A percentile compares a stretch with the other conserved stretches of the same genome.
Evolutionary conservation across 1,140 invertebrate species (phyloP).

Genomic region (Anastrepha ludens): DNA sequence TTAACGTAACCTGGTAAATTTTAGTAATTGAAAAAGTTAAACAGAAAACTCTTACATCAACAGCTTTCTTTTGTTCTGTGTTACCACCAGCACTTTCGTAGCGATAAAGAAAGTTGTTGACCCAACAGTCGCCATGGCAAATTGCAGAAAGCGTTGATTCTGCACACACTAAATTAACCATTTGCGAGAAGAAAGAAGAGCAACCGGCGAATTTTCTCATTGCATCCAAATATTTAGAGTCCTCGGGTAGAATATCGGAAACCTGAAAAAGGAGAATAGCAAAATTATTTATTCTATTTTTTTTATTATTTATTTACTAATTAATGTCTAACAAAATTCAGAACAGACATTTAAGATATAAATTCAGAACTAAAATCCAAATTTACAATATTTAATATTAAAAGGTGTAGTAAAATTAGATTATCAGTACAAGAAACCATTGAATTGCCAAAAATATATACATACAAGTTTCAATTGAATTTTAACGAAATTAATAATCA

Average conservation of each 20-base stretch:
- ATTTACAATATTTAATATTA: too few relatives aligned
- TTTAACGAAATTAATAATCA: too few relatives aligned
- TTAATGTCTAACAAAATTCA: too few relatives aligned
- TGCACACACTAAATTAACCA: constrained; percentile 79
- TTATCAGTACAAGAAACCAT: too few relatives aligned
- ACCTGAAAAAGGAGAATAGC: constrained; percentile 57
- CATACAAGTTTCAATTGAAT: too few relatives aligned
- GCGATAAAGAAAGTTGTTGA: constrained; percentile 83
- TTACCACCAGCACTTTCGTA: constrained; percentile 73
- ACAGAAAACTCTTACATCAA: constrained; percentile 59
- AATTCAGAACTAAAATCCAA: too few relatives aligned
- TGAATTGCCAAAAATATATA: too few relatives aligned
- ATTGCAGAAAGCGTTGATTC: constrained; percentile 81
- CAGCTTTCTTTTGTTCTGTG: constrained; percentile 71
- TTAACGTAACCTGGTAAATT: constrained; percentile 17
- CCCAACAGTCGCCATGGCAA: constrained; percentile 86
- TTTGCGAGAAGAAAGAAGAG: constrained; percentile 80
- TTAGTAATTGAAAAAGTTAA: not conserved
- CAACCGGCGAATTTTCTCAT: constrained; percentile 79
- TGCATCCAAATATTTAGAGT: constrained; percentile 78
- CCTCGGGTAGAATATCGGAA: constrained; percentile 76
- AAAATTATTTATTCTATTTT: too few relatives aligned
- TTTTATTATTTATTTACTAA: too few relatives aligned
- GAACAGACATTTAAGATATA: too few relatives aligned
- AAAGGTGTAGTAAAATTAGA: too few relatives aligned